Conservation (phyloP, 2,797 vertebrate genomes). For the Centroberyx gerrardi region DNA sequence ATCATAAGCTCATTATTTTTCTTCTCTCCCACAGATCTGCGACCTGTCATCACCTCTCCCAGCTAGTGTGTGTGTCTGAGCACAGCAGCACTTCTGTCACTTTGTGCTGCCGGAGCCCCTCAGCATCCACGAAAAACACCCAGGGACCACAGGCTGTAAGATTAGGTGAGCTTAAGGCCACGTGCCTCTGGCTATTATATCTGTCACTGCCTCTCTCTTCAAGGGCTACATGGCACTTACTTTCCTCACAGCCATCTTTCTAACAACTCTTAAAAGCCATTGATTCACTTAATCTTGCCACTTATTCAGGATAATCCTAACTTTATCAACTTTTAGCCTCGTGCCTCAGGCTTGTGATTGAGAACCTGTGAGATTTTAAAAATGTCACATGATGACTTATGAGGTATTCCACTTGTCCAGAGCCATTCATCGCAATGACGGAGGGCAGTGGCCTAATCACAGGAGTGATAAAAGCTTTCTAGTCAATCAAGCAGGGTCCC, state of each 20-base stretch:
- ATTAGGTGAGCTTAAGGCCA: conserved; percentile 77
- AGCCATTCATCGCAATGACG: conserved; percentile 47
- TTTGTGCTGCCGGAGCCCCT: conserved; percentile 57
- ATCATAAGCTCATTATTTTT: conserved; percentile 84
- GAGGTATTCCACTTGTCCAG: conserved; percentile 41
- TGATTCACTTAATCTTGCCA: conserved; percentile 48
- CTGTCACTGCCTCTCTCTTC: conserved; percentile 53
- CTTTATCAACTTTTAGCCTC: conserved; percentile 46
- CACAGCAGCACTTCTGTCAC: conserved; percentile 71
- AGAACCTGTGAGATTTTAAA: conserved; percentile 39
- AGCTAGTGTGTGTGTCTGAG: conserved; percentile 53
- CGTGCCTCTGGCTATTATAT: conserved; percentile 62
- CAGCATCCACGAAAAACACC: conserved; percentile 49
- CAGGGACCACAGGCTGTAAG: conserved; percentile 58
- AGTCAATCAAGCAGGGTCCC: conserved; percentile 62
- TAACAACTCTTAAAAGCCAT: conserved; percentile 32
- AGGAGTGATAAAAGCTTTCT: conserved; percentile 63
- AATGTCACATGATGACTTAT: conserved; percentile 47
- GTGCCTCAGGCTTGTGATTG: background rate
- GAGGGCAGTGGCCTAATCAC: conserved; percentile 58
- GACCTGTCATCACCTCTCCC: conserved; percentile 82
- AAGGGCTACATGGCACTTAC: conserved; percentile 29
- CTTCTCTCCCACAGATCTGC: conserved; percentile 90
- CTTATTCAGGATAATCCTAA: conserved; percentile 47
- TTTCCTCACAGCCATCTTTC: conserved; percentile 39